Base-by-base conservation (phyloP, 2,113 vertebrate species). In the Hypanus sabinus region DNA sequence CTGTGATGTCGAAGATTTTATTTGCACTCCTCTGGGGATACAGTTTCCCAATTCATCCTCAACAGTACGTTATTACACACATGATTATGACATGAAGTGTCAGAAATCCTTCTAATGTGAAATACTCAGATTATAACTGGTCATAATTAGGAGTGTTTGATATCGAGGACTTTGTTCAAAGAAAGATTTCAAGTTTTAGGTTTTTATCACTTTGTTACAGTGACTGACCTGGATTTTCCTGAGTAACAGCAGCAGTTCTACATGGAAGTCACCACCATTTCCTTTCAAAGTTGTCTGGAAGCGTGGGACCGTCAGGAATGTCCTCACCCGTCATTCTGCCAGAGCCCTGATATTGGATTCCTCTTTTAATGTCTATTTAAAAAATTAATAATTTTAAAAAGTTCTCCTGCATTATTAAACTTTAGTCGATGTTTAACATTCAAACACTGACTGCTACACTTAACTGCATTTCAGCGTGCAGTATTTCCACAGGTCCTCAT, bases 171-270 rank as follows among this genome's bases (percentile, higher is more conserved):
- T 70, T 91, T 65, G 14, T 20, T 68, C 2, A 46, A 55, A 73
- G 10, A 38, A 93, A 55, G 38, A 11, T 22, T 10, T 93, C 5
- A 27, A 65, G 3, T 88, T 95, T 94, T 94, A 91, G 93, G 62
- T 94, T 91, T 79, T 94, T 93, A 93, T 94, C 94, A 30, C 9
- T 93, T 88, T 65, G 79, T 88, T 95, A 94, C 93, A 94, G 85
- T 90, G 71, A 55, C 77, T 90, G 71, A 55, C 91, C 94, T 62
- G 70, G 71, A 93, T 65, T 73, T 81, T 71, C 92, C 94, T 87
- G 88, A 85, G 76, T 85, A 85, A 94, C 94, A 94, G 93, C 94
- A 94, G 65, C 77, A 94, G 76, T 93, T 94, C 79, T 70, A 94
- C 94, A 93, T 94, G 94, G 46, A 94, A 62, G 55, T 94, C 70